These are phyloP conservation scores for Xiphorhynchus elegans DNA, from an alignment of 2,113 vertebrate genomes.

Conservation along the genomic window DNA sequence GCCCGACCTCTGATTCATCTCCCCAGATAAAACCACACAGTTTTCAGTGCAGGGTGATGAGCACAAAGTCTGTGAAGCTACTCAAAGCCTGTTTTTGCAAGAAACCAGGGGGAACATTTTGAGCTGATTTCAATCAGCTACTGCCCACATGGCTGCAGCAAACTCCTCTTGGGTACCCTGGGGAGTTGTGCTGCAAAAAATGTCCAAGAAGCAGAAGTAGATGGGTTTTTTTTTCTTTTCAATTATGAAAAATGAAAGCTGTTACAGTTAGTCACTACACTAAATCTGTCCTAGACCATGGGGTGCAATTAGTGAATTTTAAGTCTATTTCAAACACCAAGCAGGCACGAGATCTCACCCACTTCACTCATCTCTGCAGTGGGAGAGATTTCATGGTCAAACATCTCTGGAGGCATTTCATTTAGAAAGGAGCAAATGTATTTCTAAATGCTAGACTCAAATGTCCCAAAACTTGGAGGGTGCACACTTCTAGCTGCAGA, in stretches of 20 bases:
- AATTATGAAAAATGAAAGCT: not conserved
- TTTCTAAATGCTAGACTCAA: not conserved
- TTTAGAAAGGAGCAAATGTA: not conserved
- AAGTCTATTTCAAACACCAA: not conserved
- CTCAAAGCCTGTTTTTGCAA: not conserved
- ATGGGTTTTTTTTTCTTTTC: not conserved
- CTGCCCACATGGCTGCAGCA: not conserved
- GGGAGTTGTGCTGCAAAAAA: not conserved
- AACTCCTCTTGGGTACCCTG: not conserved
- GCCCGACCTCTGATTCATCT: not conserved
- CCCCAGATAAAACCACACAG: not conserved
- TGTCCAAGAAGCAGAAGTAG: constrained; percentile 35
- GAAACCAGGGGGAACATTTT: not conserved
- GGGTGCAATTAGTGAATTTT: not conserved
- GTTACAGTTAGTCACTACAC: not conserved
- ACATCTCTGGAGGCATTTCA: not conserved
- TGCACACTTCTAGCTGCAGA: accelerated
- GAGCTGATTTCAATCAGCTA: not conserved
- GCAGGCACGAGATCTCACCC: not conserved
- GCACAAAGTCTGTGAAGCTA: not conserved
- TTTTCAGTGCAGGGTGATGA: not conserved
- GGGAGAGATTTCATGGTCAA: not conserved
- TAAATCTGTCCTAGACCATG: not conserved
- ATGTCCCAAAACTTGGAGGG: not conserved
- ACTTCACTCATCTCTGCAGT: not conserved